A percentile compares a stretch with the other conserved stretches of the same genome.
phyloP scores from a whole-genome alignment of 1,140 invertebrate genomes.

The Drosophila seguyi region DNA sequence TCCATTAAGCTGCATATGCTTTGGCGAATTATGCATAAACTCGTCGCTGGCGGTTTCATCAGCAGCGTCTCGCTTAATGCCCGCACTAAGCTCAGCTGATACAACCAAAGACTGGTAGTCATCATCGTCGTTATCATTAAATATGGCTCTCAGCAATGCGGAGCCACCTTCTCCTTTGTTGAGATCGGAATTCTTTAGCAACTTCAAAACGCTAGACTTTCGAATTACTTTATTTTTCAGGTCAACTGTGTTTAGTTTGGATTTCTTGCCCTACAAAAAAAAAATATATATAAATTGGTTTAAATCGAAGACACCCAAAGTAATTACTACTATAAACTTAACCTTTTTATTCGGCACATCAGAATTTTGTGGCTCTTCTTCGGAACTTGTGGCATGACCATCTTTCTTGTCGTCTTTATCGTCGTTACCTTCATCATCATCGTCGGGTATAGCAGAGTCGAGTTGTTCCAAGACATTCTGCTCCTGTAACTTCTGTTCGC shows the following conservation, averaged over 20 bases:
- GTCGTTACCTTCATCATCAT: constrained; percentile 38
- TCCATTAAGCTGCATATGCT: constrained; percentile 53
- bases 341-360: constrained; percentile 31
- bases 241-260: constrained; percentile 35
- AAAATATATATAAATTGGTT: background rate
- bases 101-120: background rate
- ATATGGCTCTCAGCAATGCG: constrained; percentile 79
- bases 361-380: constrained; percentile 20
- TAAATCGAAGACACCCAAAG: background rate
- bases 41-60: constrained; percentile 46
- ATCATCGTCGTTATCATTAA: constrained; percentile 61
- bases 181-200: constrained; percentile 82
- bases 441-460: constrained; percentile 54
- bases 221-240: constrained; percentile 59
- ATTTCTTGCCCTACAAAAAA: constrained; percentile 40
- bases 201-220: constrained; percentile 73
- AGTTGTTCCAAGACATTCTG: constrained; percentile 70
- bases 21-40: constrained; percentile 56
- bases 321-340: constrained; percentile 1
- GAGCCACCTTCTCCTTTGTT: constrained; percentile 70
- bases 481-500: constrained; percentile 66
- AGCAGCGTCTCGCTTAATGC: constrained; percentile 20
- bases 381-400: constrained; percentile 2
- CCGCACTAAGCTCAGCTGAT: constrained; percentile 7
- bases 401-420: constrained; percentile 38